Evolutionary conservation across 2,888 invertebrate genomes (phyloP), one percentile per base, ranked within the genome.

Genomic region (Alitta virens): DNA sequence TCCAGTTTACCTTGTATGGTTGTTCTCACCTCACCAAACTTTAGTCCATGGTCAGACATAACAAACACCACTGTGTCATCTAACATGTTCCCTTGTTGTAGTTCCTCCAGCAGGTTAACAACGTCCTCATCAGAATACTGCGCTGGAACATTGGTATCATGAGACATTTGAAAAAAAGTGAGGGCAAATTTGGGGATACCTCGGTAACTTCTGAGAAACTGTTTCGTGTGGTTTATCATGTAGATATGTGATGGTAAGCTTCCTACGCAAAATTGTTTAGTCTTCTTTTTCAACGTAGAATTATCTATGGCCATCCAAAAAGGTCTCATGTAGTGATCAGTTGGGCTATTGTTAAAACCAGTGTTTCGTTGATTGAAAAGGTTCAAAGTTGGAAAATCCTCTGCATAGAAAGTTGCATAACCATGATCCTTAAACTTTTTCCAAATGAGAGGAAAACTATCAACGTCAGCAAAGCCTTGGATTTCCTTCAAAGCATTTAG

Each of bases 281-380:
- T 62, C 21, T 23, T 53, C 1, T 43, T 25, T 26, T 63, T 3
- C 9, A 63, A 23, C 2, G 26, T 21, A 2, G 58, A 58, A 12
- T 12, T 3, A 71, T 43, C 18, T 1, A 50, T 38, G 5, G 58
- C 59, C 56, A 73, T 73, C 77, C 77, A 80, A 61, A 80, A 79
- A 7, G 75, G 75, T 5, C 79, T 70, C 78, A 79, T 79, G 64
- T 80, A 80, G 60, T 80, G 80, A 59, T 79, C 77, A 0, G 76
- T 75, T 1, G 80, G 79, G 21, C 64, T 66, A 9, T 72, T 62
- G 21, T 75, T 68, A 58, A 80, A 80, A 16, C 80, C 80, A 51
- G 73, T 73, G n/a, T 78, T 67, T 21, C 78, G 66, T 3, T 75
- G 62, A 64, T 78, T 77, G 64, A 80, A 80, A 14, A 72, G 72